Evolutionary conservation across 2,113 vertebrate genomes (phyloP).

Genomic region (Rhagologus leucostigma): DNA sequence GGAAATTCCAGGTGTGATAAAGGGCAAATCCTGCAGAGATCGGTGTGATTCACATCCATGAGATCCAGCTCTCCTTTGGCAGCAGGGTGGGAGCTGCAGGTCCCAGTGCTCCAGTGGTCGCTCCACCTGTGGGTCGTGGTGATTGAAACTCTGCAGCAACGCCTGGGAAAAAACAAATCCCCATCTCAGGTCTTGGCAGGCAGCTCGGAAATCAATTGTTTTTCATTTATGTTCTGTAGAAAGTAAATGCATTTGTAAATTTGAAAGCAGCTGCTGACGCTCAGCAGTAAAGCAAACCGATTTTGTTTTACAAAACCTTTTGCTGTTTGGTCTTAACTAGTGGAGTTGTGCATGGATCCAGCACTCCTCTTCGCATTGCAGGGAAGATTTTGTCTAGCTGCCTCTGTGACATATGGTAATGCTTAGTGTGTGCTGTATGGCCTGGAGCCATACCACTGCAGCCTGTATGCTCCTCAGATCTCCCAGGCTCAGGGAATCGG

Average conservation of each 20-base stretch:
- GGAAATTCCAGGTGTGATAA: neutral
- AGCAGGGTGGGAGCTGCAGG: neutral
- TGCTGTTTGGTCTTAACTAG: conserved; percentile 28
- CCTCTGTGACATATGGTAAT: conserved; percentile 63
- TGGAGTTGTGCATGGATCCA: neutral
- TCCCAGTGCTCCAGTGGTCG: fast-evolving
- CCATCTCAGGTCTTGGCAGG: neutral
- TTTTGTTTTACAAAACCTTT: conserved; percentile 49
- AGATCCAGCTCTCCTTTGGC: neutral
- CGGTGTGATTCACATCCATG: neutral
- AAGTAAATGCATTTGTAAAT: conserved; percentile 22
- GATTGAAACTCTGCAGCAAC: neutral
- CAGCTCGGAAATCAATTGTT: neutral
- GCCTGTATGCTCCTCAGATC: conserved; percentile 59
- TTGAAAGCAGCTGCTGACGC: conserved; percentile 45
- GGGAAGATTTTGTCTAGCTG: conserved; percentile 50
- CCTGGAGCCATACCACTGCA: conserved; percentile 60
- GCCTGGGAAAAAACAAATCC: neutral
- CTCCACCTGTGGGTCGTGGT: neutral
- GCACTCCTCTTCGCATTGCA: neutral
- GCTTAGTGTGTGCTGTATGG: conserved; percentile 60
- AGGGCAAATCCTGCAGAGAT: neutral
- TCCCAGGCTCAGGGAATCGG: conserved; percentile 37
- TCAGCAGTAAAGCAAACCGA: conserved; percentile 19
- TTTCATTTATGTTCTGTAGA: conserved; percentile 21